phyloP scores from a whole-genome alignment of 2,888 invertebrate genomes.

The Drosophila falleni region DNA sequence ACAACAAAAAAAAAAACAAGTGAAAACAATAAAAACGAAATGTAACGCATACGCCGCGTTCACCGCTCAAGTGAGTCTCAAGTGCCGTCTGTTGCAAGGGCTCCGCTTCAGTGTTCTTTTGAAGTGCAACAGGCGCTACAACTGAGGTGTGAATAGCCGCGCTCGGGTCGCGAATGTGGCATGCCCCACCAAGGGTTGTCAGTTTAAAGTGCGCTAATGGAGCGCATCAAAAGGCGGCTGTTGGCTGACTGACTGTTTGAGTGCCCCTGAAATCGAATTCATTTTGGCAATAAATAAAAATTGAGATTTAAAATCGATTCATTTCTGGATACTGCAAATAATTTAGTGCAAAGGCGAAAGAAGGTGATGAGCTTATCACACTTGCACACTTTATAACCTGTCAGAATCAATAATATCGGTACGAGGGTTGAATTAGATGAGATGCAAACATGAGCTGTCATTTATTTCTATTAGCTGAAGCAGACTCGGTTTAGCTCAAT shows the following conservation, averaged over 20 bases:
- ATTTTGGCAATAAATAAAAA: slow-evolving; percentile 1
- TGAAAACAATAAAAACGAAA: slow-evolving; percentile 44
- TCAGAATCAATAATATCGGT: slow-evolving; percentile 16
- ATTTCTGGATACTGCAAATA: neutral
- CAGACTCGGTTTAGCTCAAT: slow-evolving; percentile 37
- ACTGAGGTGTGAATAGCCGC: slow-evolving; percentile 54
- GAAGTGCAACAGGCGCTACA: slow-evolving; percentile 67
- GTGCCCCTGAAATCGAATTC: slow-evolving; percentile 5
- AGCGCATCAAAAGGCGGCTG: slow-evolving; percentile 33
- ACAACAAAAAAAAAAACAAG: slow-evolving; percentile 6
- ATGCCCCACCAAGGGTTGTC: slow-evolving; percentile 34
- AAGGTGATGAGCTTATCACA: neutral
- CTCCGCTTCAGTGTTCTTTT: slow-evolving; percentile 25
- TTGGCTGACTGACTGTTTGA: slow-evolving; percentile 1
- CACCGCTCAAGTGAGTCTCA: slow-evolving; percentile 72
- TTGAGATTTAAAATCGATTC: neutral
- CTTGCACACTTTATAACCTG: slow-evolving; percentile 12
- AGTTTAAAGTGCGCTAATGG: slow-evolving; percentile 56
- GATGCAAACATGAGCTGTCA: slow-evolving; percentile 10
- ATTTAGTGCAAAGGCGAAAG: neutral
- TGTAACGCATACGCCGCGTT: slow-evolving; percentile 62
- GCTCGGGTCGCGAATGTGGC: neutral
- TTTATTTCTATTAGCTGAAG: slow-evolving; percentile 58
- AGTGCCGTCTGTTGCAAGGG: slow-evolving; percentile 54
- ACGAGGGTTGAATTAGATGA: slow-evolving; percentile 11